Evolutionary conservation across 2,113 vertebrate species (phyloP), one percentile per base, ranked within the genome.

Genomic region (Bos javanicus): DNA sequence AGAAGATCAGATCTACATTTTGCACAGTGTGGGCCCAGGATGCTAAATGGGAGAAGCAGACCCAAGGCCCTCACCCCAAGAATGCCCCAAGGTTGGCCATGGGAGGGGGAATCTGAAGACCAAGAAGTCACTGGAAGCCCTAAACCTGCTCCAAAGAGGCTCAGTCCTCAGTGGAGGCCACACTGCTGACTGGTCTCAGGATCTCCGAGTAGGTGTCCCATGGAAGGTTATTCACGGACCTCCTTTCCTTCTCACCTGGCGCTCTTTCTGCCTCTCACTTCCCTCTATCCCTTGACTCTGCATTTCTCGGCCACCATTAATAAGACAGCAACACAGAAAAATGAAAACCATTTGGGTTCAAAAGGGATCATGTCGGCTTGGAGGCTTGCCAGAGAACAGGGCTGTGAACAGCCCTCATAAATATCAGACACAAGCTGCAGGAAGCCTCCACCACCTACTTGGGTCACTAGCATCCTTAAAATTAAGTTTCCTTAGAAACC

Each of bases 401-500:
- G 7, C 54, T 60, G 67, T 74, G n/a, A 52, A 54, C 26, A 76
- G 52, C 12, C 76, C 26, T 59, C 2, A 21, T 6, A 83, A 83
- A 48, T 26, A 46, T 7, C 33, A 57, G 50, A 54, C 16, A 64
- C 8, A 82, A 87, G 60, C 4, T 11, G 13, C 48, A 30, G 15
- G 56, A 78, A 39, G 25, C n/a, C 76, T 57, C 74, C 23, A 12
- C 5, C 25, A 84, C 39, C 8, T 17, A 30, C 50, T 21, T 23
- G 28, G n/a, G 12, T 21, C 43, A 46, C 56, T 14, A 43, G 36
- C 23, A 48, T 12, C 26, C 85, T 64, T 60, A 80, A 78, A 74
- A 89, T 62, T 15, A 48, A 71, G 59, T 85, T 87, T 98, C 71
- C n/a, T 78, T 90, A 88, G 83, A 93, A 88, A 90, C 60, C 74